Base-by-base conservation (phyloP, 1,140 invertebrate genomes). In the Heliconius hermathena region DNA sequence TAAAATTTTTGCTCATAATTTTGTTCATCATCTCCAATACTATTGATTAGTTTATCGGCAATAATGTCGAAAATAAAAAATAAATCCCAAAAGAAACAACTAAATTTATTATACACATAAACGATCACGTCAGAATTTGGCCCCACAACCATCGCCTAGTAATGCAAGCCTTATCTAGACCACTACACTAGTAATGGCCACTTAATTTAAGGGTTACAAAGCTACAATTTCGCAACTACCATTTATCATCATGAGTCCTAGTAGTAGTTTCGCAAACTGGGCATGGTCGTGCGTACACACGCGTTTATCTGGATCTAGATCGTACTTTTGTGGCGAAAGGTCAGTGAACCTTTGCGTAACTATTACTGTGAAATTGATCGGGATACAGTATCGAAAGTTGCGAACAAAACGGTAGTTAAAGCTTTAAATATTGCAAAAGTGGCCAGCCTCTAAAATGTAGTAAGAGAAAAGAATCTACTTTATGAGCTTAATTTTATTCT, bases 301-400 rank as follows among this genome's bases (percentile, higher is more conserved):
- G 71, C 71, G 71, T 72, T 41, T 36, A 72, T 38, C 71, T 72
- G 36, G 71, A 72, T 72, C 36, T 72, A 72, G 71, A 72, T 72
- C 71, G 71, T 72, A 90, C 88, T 91, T 89, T 92, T 91, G 90
- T 87, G 85, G 89, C 84, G 89, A 92, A 93, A 93, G 91, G 90
- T 92, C 91, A 90, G 81, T 79, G 83, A 89, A 89, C 90, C 83
- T 81, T 88, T 87, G 85, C 78, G 84, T 73, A 82, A 84, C 74
- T 71, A 76, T 71, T 74, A 80, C 85, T 85, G 81, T 84, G 83
- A 84, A 85, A 83, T 84, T 83, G 74, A 83, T 82, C 79, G 84
- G 85, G 85, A 82, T 86, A 85, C 54, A 46, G 78, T 81, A 79
- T 70, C 74, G 71, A 77, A 81, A 79, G 38, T 52, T 82, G 83